Conservation (phyloP, 2,888 invertebrate species). For the Anthophora plumipes region DNA sequence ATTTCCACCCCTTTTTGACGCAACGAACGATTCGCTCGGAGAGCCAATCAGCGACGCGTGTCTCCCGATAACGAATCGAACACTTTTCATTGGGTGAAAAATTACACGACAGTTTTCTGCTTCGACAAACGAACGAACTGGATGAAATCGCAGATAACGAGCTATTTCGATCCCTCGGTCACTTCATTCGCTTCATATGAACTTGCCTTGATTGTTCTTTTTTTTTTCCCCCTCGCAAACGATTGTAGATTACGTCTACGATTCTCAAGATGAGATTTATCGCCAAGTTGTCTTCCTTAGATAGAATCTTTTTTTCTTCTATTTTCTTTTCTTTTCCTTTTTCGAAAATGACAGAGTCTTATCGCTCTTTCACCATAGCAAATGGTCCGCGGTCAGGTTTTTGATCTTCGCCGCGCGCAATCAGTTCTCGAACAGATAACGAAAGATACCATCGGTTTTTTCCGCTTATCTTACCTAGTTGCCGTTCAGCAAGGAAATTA, state of each 20-base stretch:
- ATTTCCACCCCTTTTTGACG: constrained; percentile 19
- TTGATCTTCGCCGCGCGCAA: constrained; percentile 70
- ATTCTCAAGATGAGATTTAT: constrained; percentile 1
- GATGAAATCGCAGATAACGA: constrained; percentile 36
- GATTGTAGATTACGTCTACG: constrained; percentile 3
- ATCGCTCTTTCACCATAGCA: background rate
- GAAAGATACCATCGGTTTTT: constrained; percentile 45
- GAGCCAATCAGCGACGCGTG: constrained; percentile 42
- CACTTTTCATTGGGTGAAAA: constrained; percentile 47
- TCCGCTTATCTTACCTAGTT: constrained; percentile 52
- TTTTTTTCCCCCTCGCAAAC: no score
- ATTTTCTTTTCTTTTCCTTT: background rate
- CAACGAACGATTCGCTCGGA: background rate
- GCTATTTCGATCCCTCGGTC: background rate
- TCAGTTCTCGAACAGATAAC: constrained; percentile 58
- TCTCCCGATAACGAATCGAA: constrained; percentile 38
- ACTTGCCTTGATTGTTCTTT: no score
- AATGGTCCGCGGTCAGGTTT: constrained; percentile 34
- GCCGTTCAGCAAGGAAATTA: constrained; percentile 28
- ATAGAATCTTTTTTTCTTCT: no score
- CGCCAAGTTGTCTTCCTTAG: no score
- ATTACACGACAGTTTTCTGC: constrained; percentile 15
- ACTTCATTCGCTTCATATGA: constrained; percentile 6
- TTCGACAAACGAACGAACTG: constrained; percentile 28
- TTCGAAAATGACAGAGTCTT: background rate